Percentiles rank a stretch among this genome's conserved stretches.
Conservation (phyloP, 2,113 vertebrate genomes). For the Peromyscus maniculatus region DNA sequence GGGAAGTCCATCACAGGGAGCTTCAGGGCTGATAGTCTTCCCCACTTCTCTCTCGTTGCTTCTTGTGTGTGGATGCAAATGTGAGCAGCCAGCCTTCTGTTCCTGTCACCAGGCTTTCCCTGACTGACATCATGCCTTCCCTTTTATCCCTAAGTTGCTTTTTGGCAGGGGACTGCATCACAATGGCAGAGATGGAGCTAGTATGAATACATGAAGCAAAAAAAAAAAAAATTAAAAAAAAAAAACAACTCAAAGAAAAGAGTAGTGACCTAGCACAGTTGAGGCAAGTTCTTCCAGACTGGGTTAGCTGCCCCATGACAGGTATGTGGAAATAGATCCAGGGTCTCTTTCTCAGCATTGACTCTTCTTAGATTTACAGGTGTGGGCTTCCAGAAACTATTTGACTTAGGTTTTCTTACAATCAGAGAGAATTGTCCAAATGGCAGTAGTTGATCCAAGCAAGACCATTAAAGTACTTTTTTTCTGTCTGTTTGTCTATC, state of each 20-base stretch:
- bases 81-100: not conserved
- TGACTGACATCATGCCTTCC: not conserved
- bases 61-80: not conserved
- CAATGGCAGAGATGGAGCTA: not conserved
- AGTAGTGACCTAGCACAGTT: not conserved
- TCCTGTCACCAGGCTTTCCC: not conserved
- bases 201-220: no score
- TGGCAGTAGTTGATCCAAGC: not conserved
- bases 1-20: not conserved
- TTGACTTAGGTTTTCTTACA: not conserved
- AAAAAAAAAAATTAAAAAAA: not conserved
- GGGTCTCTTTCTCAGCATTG: not conserved
- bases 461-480: not conserved
- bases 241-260: constrained; percentile 37
- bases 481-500: no score
- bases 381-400: not conserved
- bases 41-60: not conserved
- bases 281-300: not conserved
- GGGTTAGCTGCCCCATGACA: not conserved
- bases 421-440: not conserved
- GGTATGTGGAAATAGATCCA: not conserved
- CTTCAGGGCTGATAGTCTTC: not conserved
- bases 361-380: not conserved
- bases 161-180: not conserved
- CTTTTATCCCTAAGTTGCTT: not conserved